Conservation (phyloP, 2,888 invertebrate species). For the Drosophila neonasuta region DNA sequence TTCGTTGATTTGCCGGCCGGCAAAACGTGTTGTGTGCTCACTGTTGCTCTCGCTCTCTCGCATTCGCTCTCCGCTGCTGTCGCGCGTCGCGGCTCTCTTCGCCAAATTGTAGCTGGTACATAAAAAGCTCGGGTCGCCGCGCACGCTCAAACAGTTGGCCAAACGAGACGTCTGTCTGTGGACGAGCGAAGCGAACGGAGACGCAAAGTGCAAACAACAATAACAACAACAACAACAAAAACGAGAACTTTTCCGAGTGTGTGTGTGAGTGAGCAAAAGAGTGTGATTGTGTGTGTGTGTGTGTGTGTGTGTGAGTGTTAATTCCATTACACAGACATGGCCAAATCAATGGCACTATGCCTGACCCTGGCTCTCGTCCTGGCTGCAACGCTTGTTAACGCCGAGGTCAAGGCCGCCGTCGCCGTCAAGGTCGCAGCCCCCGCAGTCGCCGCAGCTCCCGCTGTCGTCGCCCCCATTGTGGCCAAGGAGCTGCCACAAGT, state of each 20-base stretch:
- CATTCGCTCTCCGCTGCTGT: constrained; percentile 5
- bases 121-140: constrained; percentile 79
- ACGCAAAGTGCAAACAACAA: constrained; percentile 18
- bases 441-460: neutral
- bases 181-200: constrained; percentile 53
- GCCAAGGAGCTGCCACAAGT: constrained; percentile 34
- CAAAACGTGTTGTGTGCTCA: neutral
- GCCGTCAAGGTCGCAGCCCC: constrained; percentile 32
- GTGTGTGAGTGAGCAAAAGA: constrained; percentile 16
- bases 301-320: neutral
- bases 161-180: constrained; percentile 76
- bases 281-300: constrained; percentile 5
- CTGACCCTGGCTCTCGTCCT: constrained; percentile 44
- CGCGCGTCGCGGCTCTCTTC: constrained; percentile 24
- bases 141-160: constrained; percentile 78
- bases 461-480: constrained; percentile 2
- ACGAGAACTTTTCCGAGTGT: constrained; percentile 13
- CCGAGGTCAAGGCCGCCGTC: constrained; percentile 29
- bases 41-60: constrained; percentile 7
- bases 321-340: constrained; percentile 39
- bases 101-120: constrained; percentile 68
- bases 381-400: constrained; percentile 33
- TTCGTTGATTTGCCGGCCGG: constrained; percentile 9
- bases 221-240: constrained; percentile 12
- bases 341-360: constrained; percentile 52